These are phyloP conservation scores for Periophthalmus magnuspinnatus DNA, from an alignment of 2,797 vertebrate genomes.

Conservation along the genomic window DNA sequence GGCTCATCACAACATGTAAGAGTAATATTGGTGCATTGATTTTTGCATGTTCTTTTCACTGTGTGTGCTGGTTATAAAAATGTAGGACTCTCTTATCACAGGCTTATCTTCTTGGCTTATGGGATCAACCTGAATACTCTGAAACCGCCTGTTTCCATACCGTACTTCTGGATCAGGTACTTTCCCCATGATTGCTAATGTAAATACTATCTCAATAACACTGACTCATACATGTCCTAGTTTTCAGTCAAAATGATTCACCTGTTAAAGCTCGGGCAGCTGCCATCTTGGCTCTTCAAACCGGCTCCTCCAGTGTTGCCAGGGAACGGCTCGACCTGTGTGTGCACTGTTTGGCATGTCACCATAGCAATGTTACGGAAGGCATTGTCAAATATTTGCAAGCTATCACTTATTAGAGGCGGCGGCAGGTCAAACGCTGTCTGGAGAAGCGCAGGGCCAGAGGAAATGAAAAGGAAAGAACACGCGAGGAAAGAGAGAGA, in stretches of 20 bases:
- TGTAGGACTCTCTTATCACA: background rate
- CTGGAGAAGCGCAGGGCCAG: conserved; percentile 13
- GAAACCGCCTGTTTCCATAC: conserved; percentile 24
- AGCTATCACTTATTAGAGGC: conserved; percentile 57
- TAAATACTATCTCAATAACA: conserved; percentile 50
- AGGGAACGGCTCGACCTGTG: conserved; percentile 53
- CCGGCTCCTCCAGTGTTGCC: conserved; percentile 48
- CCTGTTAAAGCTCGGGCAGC: conserved; percentile 27
- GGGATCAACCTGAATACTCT: conserved; percentile 22
- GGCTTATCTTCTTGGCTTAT: conserved; percentile 25
- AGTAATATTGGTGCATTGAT: background rate
- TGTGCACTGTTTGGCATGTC: conserved; percentile 63
- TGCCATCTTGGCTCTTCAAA: conserved; percentile 44
- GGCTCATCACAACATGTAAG: too few species aligned
- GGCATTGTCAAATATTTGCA: conserved; percentile 70
- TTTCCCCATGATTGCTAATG: conserved; percentile 59
- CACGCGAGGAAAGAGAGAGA: conserved; percentile 10
- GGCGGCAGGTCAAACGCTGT: conserved; percentile 21
- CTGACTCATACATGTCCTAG: conserved; percentile 52
- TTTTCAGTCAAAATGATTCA: conserved; percentile 38
- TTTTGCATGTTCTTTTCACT: background rate
- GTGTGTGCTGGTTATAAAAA: background rate
- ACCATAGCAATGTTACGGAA: conserved; percentile 59
- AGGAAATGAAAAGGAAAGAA: conserved; percentile 26
- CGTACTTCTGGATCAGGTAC: conserved; percentile 57